Percentiles rank a stretch among this genome's conserved stretches.
Evolutionary conservation across 30 jellyfish, hydroid and myxozoan species (phyloP).

Genomic region (Catostylus mosaicus): DNA sequence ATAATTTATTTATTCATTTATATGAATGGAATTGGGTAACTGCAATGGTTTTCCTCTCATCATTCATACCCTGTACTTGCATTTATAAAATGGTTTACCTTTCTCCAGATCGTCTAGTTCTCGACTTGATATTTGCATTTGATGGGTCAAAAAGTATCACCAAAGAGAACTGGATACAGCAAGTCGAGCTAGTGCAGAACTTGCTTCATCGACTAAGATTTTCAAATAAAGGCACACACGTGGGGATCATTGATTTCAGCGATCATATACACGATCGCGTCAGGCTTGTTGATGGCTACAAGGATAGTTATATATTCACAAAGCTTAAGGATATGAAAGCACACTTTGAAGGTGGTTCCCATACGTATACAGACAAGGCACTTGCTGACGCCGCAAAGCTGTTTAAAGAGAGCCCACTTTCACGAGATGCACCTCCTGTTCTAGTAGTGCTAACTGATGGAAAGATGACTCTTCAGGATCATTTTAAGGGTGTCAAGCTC

Average conservation of each 20-base stretch:
- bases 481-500: neutral
- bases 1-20: too few relatives aligned
- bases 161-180: too few relatives aligned
- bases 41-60: too few relatives aligned
- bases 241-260: constrained; percentile 37
- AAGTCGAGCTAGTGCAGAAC: too few relatives aligned
- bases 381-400: constrained; percentile 3
- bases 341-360: constrained; percentile 33
- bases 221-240: constrained; percentile 20
- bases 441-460: constrained; percentile 40
- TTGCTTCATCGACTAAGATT: too few relatives aligned
- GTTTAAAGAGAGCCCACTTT: constrained; percentile 30
- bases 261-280: constrained; percentile 25
- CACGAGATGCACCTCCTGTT: constrained; percentile 22
- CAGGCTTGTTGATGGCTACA: neutral
- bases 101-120: too few relatives aligned
- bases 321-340: neutral
- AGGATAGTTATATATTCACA: neutral
- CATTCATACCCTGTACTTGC: too few relatives aligned
- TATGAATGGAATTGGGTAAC: too few relatives aligned
- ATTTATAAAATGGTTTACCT: too few relatives aligned
- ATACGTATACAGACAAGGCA: constrained; percentile 36
- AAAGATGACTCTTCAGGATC: constrained; percentile 6
- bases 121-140: too few relatives aligned
- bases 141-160: too few relatives aligned